Base-by-base conservation (phyloP, 2,797 vertebrate genomes). In the Tympanoctomys barrerae region DNA sequence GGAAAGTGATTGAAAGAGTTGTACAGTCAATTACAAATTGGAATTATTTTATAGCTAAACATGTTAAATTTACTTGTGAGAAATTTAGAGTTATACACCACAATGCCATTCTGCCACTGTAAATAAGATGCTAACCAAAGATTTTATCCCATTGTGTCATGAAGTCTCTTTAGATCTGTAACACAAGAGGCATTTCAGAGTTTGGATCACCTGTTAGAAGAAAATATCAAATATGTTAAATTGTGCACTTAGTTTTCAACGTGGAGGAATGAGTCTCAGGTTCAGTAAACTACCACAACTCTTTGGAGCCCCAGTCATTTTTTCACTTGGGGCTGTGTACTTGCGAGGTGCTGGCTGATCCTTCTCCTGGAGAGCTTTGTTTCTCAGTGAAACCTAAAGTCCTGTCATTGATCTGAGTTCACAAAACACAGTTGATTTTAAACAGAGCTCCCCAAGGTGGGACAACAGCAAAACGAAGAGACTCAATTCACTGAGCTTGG, bases 391-490 rank as follows among this genome's bases (percentile, higher is more conserved):
- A 96, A 96, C 84, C 22, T 21, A 90, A 93, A 96, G 89, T 94
- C 83, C 87, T 95, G 59, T 92, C 73, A 94, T 96, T 94, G 94
- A 92, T 92, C 66, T 70, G 21, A 1, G 39, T 73, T 96, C 89
- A 90, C 91, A 97, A 96, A 96, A 85, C 91, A 84, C 95, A 82
- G 59, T 80, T 93, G 89, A 89, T 95, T 77, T 97, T 97, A 94
- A 96, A 93, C 78, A 66, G 46, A 90, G 64, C 94, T 90, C 91
- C 80, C 90, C 52, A 88, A 92, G 83, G 84, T 84, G 80, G 94
- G 94, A 87, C 75, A 91, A 90, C 86, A 86, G 86, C 61, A 87
- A 96, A 96, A 95, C 21, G 62, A 64, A 70, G 87, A 90, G 94
- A 94, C 73, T 94, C 93, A 91, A 93, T 94, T 95, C 92, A 96